Base-by-base conservation (phyloP, 2,888 invertebrate species). In the Thecocarcelia acutangulata region DNA sequence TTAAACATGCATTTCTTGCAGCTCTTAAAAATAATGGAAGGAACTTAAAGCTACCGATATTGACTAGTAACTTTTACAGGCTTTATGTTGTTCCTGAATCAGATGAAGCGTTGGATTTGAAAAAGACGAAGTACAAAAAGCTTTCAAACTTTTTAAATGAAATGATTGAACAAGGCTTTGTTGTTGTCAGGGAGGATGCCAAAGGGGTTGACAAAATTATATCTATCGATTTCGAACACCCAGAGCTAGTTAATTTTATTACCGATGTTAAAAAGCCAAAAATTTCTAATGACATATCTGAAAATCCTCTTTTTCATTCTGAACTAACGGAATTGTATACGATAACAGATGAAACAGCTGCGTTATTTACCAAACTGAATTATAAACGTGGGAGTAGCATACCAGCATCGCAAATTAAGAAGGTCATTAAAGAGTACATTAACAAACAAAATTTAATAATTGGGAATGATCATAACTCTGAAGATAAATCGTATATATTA, bases 121-220 rank as follows among this genome's bases (percentile, higher is more conserved):
- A 97, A 89, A 97, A 97, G 89, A 95, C 97, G 0, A 94, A 94
- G 12, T 96, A 94, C 87, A 98, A 97, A 91, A 98, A 98, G 91
- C 91, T 98, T 70, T 94, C 96, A 13, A 95, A 95, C 80, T 98
- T 98, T 88, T 91, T 98, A 33, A 94, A 94, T 78, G 93, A 93
- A 83, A 96, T 97, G 96, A 92, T 93, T 85, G 91, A 93, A 88
- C 93, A 94, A 88, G 93, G 94, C 13, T 90, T 94, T 78, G 89
- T 95, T 24, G 92, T 92, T 52, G 92, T 94, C 44, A 93, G 93
- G 59, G 94, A 94, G 90, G 89, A 94, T 80, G 94, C 94, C 44
- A 95, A 95, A 89, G 97, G 97, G 28, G 96, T 97, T 48, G 95
- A 95, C 87, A 96, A 95, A 81, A 93, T 97, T 76, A 92, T 93